Conservation (phyloP, 2,113 vertebrate species). For the Corythaeola cristata region DNA sequence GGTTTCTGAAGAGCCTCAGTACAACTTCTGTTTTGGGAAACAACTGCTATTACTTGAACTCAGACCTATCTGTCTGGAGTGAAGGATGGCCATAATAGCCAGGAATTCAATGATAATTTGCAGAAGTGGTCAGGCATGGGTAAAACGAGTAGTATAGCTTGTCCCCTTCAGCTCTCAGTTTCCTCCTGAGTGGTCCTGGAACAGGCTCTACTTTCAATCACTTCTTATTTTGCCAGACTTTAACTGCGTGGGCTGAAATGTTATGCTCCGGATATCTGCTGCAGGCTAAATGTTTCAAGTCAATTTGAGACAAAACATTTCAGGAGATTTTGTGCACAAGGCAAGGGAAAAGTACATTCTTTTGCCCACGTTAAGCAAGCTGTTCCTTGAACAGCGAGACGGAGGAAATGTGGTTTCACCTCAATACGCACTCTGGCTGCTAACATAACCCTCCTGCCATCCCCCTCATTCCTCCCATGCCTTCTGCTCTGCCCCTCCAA, state of each 20-base stretch:
- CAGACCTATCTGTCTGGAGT: neutral
- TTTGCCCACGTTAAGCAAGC: slow-evolving; percentile 13
- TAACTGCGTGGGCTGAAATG: slow-evolving; percentile 13
- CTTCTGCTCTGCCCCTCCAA: neutral
- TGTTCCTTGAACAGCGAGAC: neutral
- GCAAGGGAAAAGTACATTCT: slow-evolving; percentile 23
- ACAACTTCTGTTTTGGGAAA: neutral
- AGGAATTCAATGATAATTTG: neutral
- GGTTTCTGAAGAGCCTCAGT: neutral
- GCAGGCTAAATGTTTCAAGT: neutral
- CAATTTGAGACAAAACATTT: neutral
- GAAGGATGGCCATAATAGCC: neutral
- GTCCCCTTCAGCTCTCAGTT: neutral
- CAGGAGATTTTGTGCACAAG: neutral
- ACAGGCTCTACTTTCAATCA: neutral
- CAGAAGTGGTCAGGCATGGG: neutral
- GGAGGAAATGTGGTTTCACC: slow-evolving; percentile 20
- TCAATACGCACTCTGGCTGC: neutral
- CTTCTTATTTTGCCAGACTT: neutral
- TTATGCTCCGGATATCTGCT: slow-evolving; percentile 27
- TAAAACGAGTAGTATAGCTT: neutral
- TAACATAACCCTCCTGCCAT: neutral
- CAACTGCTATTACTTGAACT: neutral
- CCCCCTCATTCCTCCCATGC: rapidly evolving
- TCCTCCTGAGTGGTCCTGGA: neutral